These are phyloP conservation scores for Myocastor coypus DNA, from an alignment of 2,113 vertebrate genomes.

Conservation along the genomic window DNA sequence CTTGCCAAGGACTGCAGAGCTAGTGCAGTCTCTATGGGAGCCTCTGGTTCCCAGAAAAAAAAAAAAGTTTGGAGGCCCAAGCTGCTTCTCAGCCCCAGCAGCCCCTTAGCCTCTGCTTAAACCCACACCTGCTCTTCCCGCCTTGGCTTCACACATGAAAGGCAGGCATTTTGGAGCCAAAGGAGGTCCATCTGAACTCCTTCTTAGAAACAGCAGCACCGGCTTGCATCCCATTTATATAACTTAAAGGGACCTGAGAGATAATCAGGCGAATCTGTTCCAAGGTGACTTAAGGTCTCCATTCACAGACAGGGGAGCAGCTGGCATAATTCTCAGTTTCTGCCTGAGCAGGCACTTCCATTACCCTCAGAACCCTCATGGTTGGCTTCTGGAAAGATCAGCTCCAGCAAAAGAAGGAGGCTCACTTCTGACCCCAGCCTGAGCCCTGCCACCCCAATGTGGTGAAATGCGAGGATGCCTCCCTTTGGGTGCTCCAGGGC, in stretches of 20 bases:
- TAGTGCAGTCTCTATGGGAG: not conserved
- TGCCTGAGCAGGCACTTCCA: slow-evolving; percentile 56
- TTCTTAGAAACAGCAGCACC: not conserved
- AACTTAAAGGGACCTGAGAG: slow-evolving; percentile 58
- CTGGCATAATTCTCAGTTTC: slow-evolving; percentile 69
- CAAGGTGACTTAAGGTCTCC: slow-evolving; percentile 66
- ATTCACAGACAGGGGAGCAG: slow-evolving; percentile 54
- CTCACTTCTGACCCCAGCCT: not conserved
- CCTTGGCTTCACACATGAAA: not conserved
- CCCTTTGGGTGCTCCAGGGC: not conserved
- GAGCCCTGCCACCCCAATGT: not conserved
- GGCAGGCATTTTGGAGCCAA: not conserved
- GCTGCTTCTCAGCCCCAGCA: not conserved
- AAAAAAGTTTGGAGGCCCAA: too few species aligned
- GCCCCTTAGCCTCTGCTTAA: not conserved
- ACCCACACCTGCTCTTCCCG: not conserved
- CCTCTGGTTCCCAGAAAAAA: not conserved
- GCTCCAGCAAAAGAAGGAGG: not conserved
- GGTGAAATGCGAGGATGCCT: not conserved
- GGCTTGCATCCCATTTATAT: slow-evolving; percentile 57
- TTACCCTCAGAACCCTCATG: slow-evolving; percentile 56
- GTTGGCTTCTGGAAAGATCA: slow-evolving; percentile 54
- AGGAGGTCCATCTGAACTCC: not conserved
- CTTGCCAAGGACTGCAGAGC: not conserved
- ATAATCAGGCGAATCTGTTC: slow-evolving; percentile 58